Evolutionary conservation across 2,888 invertebrate species (phyloP).

Genomic region (Pammene fasciana): DNA sequence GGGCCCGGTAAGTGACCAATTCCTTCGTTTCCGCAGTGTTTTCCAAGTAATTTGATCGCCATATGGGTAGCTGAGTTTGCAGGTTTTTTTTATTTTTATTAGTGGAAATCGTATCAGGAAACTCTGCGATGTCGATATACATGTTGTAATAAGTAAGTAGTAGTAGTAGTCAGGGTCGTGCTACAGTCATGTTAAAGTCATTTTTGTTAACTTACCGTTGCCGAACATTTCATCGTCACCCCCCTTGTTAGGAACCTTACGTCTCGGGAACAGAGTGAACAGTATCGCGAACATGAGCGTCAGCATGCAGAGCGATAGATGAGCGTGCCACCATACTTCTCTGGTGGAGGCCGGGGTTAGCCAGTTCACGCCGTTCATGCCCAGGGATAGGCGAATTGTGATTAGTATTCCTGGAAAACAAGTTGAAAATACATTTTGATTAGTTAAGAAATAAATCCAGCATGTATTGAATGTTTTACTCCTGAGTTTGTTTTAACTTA

Average conservation of each 20-base stretch:
- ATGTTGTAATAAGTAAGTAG: no score
- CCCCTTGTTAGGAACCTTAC: constrained; percentile 55
- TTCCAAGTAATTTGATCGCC: no score
- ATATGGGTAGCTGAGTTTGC: no score
- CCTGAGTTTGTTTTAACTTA: constrained; percentile 45
- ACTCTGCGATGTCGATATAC: no score
- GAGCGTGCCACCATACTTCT: constrained; percentile 71
- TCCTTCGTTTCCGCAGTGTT: no score
- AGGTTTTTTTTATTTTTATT: no score
- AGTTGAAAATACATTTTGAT: not conserved
- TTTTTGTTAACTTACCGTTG: not conserved
- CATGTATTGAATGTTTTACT: no score
- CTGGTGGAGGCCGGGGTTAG: constrained; percentile 57
- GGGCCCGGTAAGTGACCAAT: no score
- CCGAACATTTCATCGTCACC: constrained; percentile 42
- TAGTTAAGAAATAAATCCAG: no score
- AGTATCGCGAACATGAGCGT: constrained; percentile 70
- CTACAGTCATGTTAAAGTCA: no score
- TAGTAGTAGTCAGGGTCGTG: no score
- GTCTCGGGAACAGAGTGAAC: constrained; percentile 67
- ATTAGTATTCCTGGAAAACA: constrained; percentile 67
- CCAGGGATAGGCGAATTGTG: constrained; percentile 72
- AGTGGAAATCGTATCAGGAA: no score
- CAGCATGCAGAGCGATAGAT: constrained; percentile 67
- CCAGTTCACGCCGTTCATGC: constrained; percentile 67